These are phyloP conservation scores for Aspidoscelis tigris DNA, from an alignment of 2,113 vertebrate genomes.

Conservation along the genomic window DNA sequence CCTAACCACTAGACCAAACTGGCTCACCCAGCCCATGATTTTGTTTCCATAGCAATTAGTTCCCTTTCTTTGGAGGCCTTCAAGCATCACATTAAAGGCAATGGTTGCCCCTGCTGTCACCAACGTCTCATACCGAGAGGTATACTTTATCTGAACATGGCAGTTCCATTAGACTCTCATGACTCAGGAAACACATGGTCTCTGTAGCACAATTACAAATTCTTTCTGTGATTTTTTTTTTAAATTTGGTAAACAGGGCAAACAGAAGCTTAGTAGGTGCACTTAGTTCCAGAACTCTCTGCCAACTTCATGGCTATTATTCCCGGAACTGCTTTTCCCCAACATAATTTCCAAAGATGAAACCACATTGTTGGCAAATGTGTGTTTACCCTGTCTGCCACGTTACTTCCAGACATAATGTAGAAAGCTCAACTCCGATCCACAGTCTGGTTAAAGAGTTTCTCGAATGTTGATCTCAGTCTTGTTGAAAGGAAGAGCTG, in stretches of 20 bases:
- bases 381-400: conserved; percentile 23
- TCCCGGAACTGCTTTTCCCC: conserved; percentile 29
- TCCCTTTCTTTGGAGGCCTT: neutral
- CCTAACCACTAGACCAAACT: too few species aligned
- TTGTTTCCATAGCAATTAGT: neutral
- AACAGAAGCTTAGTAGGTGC: conserved; percentile 18
- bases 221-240: conserved; percentile 20
- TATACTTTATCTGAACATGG: neutral
- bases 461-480: neutral
- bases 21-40: neutral
- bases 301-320: conserved; percentile 18
- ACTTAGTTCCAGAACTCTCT: neutral
- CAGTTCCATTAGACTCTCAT: neutral
- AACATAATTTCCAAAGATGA: conserved; percentile 26
- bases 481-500: conserved; percentile 13
- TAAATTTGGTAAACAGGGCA: conserved; percentile 13
- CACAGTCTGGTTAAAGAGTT: neutral
- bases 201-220: conserved; percentile 6
- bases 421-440: conserved; percentile 20
- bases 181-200: neutral
- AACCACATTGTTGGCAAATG: conserved; percentile 20
- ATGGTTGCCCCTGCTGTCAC: neutral
- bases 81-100: neutral
- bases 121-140: neutral
- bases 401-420: conserved; percentile 19